These are phyloP conservation scores for Tapera naevia DNA, from an alignment of 2,797 vertebrate species.

Conservation along the genomic window DNA sequence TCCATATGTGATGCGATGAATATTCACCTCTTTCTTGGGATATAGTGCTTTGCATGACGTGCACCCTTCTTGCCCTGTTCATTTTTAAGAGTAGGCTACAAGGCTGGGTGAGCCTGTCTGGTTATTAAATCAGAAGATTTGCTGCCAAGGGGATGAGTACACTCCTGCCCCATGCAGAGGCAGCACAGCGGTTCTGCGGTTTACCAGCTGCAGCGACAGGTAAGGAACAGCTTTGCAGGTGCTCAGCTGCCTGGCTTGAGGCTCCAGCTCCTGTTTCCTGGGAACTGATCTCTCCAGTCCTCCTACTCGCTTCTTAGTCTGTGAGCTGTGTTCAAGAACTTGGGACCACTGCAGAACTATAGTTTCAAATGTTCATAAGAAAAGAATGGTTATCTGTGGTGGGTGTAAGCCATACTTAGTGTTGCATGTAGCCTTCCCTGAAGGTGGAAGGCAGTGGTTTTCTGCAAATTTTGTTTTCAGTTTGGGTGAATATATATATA, in stretches of 20 bases:
- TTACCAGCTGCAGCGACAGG: not conserved
- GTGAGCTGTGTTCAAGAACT: not conserved
- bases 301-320: not conserved
- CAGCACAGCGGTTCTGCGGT: not conserved
- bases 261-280: not conserved
- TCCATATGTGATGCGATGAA: not conserved
- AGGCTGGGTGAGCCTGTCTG: not conserved
- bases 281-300: not conserved
- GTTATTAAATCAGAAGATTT: not conserved
- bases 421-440: not conserved
- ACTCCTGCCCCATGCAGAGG: not conserved
- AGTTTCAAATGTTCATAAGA: not conserved
- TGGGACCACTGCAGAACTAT: not conserved
- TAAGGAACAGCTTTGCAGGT: not conserved
- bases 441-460: not conserved
- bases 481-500: not conserved
- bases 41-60: not conserved
- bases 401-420: not conserved
- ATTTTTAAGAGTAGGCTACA: not conserved
- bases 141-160: not conserved
- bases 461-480: not conserved
- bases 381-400: not conserved
- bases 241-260: not conserved
- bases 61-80: not conserved
- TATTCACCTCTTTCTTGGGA: not conserved